phyloP scores from a whole-genome alignment of 2,888 invertebrate species.

The Melieria picta region DNA sequence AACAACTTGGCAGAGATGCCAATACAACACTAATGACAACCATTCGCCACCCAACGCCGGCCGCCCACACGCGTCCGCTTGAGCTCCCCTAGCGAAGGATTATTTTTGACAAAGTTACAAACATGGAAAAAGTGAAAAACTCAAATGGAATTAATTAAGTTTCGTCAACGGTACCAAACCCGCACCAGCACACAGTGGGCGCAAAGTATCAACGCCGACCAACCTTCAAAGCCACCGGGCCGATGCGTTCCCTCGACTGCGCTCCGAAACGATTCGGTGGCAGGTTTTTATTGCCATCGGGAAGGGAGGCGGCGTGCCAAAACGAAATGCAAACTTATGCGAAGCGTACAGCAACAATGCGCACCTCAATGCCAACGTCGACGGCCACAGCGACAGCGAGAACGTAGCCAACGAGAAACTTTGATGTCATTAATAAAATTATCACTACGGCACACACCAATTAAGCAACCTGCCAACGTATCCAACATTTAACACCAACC shows the following conservation, averaged over 20 bases:
- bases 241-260: no score
- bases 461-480: slow-evolving; percentile 64
- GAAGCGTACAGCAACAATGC: slow-evolving; percentile 14
- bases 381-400: not conserved
- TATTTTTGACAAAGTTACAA: not conserved
- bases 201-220: no score
- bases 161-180: slow-evolving; percentile 37
- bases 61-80: no score
- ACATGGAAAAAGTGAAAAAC: slow-evolving; percentile 15
- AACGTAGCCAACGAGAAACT: slow-evolving; percentile 41
- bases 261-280: not conserved
- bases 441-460: slow-evolving; percentile 62
- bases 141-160: slow-evolving; percentile 57
- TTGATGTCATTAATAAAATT: slow-evolving; percentile 66
- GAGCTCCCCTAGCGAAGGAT: no score
- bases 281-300: not conserved
- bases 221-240: no score
- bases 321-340: not conserved
- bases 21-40: no score
- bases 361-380: slow-evolving; percentile 15
- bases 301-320: not conserved
- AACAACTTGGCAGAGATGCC: no score
- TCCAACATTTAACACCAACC: slow-evolving; percentile 55
- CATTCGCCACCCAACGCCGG: no score
- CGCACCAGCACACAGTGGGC: no score